Base-by-base conservation (phyloP, 2,888 invertebrate species). In the Eupithecia abbreviata region DNA sequence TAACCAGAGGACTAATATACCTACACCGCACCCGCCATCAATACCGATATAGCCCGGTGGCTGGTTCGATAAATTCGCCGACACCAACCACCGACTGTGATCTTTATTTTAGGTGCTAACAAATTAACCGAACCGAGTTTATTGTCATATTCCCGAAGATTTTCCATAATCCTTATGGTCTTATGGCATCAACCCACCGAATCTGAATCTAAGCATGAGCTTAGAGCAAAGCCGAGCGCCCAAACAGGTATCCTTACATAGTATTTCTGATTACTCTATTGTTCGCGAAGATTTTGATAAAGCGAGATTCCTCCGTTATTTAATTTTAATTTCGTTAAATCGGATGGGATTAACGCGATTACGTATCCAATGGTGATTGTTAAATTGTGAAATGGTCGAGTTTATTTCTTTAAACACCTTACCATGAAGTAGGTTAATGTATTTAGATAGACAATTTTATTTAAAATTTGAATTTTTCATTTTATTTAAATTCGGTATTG, bases 231-330 rank as follows among this genome's bases (percentile, higher is more conserved):
- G 30, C 45, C 71, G 12, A 7, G 62, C 18, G 51, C 30, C 51
- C n/a, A 6, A 49, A 69, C n/a, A 47, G 67, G 69, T 71, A 70
- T 73, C 67, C 67, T n/a, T 43, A 69, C 66, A 70, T 30, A 30
- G 30, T 72, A 92, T 90, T 90, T 90, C 90, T 91, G 91, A 93
- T 92, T 92, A 90, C 88, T 88, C 89, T 88, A 92, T 92, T 93
- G 90, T 93, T 91, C 87, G 51, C 83, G 81, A 81, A 78, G 85
- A 86, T 91, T 93, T 88, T 89, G 90, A 92, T 91, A 91, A 91
- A 92, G 90, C 86, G 86, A 87, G 88, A 85, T 87, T 84, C 84
- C 82, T 81, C 82, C 81, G 82, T 82, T 82, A 76, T 76, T 82
- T 84, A 85, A 85, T 85, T 83, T 65, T 83, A 86, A 88, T 82